Evolutionary conservation across 2,797 vertebrate genomes (phyloP), one percentile per base, ranked within the genome.

Genomic region (Cichlasoma orientale): DNA sequence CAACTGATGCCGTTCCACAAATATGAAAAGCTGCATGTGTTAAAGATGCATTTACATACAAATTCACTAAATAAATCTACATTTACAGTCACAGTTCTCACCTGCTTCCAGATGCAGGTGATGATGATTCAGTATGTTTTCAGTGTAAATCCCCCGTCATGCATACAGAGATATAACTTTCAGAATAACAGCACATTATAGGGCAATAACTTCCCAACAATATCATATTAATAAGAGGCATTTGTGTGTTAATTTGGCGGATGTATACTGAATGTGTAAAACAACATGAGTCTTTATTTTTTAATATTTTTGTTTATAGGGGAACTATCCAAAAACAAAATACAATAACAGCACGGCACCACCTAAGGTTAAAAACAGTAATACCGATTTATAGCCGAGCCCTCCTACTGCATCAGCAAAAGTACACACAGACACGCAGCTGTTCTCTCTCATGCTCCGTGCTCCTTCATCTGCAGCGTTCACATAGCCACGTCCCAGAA

Each of bases 361-460:
- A 19, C 33, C 47, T 1, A 56, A 59, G 33, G 52, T 14, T 58
- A 36, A 36, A 56, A 56, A 53, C 3, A 6, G 33, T 63, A 25
- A 47, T 44, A 47, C 44, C 16, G 14, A 61, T 59, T 53, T 74
- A 59, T 33, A 33, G 38, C 11, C 14, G 10, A 21, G 21, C 13
- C 2, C 33, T 3, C 33, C 14, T 7, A 29, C 52, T 73, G 61
- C 77, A 84, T 53, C 5, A 47, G 19, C 56, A 53, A 18, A 68
- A 1, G 33, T 29, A 61, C n/a, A 56, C 27, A 74, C 25, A 75
- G 19, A 68, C 44, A 71, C 85, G 74, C 89, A 93, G 90, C 91
- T 92, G 92, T 77, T 87, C 68, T 72, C 80, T 92, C 88, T 91
- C 88, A 88, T 88, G 86, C 85, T 78, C 82, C 7, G 2, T 36